Conservation (phyloP, 2,797 vertebrate species). For the Menidia menidia region DNA sequence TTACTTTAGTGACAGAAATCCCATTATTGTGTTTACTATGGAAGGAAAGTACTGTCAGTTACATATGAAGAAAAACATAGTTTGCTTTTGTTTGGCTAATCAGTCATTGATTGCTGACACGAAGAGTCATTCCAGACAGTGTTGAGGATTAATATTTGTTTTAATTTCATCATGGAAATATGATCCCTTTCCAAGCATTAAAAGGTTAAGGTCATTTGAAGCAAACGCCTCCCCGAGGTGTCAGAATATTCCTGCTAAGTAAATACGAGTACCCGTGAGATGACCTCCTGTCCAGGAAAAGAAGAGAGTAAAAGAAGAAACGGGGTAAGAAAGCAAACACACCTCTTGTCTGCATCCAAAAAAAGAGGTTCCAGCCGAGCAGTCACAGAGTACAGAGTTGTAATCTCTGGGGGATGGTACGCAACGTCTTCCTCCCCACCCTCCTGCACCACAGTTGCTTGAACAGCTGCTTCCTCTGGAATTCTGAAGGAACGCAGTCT, state of each 20-base stretch:
- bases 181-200: not conserved
- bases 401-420: constrained; percentile 92
- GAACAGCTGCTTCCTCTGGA: constrained; percentile 73
- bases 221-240: constrained; percentile 9
- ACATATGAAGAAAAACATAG: not conserved
- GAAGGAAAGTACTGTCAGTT: not conserved
- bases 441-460: constrained; percentile 60
- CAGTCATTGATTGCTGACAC: not conserved
- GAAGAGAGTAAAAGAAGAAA: constrained; percentile 11
- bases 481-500: constrained; percentile 87
- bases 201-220: constrained; percentile 21
- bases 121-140: not conserved
- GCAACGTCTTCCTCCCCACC: constrained; percentile 77
- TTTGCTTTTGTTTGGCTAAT: not conserved
- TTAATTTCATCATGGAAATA: constrained; percentile 3
- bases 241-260: constrained; percentile 12
- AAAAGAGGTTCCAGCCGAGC: constrained; percentile 90
- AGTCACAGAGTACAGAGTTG: constrained; percentile 88
- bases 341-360: constrained; percentile 90
- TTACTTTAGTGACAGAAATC: too few species aligned
- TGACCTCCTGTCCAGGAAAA: constrained; percentile 22
- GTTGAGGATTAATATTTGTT: constrained; percentile 1
- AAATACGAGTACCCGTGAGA: constrained; percentile 26
- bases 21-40: too few species aligned
- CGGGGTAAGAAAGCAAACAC: constrained; percentile 19